Evolutionary conservation across 2,888 invertebrate species (phyloP), one percentile per base, ranked within the genome.

Genomic region (Pteria penguin): DNA sequence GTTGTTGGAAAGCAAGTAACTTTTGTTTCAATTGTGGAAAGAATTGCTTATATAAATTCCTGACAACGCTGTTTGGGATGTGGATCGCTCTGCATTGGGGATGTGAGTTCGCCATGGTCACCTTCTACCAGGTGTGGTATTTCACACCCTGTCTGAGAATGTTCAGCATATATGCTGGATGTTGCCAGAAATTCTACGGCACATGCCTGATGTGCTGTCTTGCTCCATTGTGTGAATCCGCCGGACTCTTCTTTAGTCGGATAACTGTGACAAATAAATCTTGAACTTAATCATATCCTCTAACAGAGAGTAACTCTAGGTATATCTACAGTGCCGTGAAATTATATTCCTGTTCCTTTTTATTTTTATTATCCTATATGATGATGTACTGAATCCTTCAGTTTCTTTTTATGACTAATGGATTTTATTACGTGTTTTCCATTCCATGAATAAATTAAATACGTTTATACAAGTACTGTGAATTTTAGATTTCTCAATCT

Each of bases 121-220:
- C 95, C 2, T 86, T 86, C 72, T 66, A 82, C 52, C 95, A 95
- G 93, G 95, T 96, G 86, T 96, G 96, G 95, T 95, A 95, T 88
- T 93, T 94, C 24, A 94, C 94, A 0, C 95, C 96, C 0, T 94
- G 94, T 76, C 91, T 95, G 60, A 24, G 75, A 3, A 93, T 91
- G 78, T 94, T 94, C 91, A 94, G 95, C 92, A 95, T 96, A 87
- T 94, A 94, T 88, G 77, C 82, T 18, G 84, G 84, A 4, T 84
- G 83, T 27, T 55, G 71, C 27, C 84, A 87, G 83, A 88, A 84
- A 67, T 84, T 82, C 80, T 72, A 94, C 93, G 92, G 95, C 8
- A 74, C 82, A 11, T 79, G 82, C 57, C 70, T 96, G 88, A 95
- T 95, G 72, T 88, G 86, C 61, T 86, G 78, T 52, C 29, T 84